Base-by-base conservation (phyloP, 2,113 vertebrate species). In the Pelusios castaneus region DNA sequence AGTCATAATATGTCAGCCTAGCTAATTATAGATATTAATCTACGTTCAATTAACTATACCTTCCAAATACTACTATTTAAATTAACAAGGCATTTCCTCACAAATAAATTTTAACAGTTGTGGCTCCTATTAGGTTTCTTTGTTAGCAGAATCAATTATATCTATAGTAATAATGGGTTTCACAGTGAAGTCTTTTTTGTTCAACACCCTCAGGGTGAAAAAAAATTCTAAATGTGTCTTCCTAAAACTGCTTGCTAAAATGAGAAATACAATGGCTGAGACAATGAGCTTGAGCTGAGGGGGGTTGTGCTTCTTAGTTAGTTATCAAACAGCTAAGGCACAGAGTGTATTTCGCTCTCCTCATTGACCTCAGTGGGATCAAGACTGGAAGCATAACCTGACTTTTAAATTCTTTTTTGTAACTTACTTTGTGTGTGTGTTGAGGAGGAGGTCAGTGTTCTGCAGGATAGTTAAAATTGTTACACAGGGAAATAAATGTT, bases 1-100 rank as follows among this genome's bases (percentile, higher is more conserved):
- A 94, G 31, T 63, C n/a, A 82, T 8, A 63, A 34, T 58, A 3
- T 89, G 31, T 83, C 51, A 89, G 31, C 5, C 41, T 77, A 83
- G 87, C 34, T 90, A 94, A 90, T 52, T 88, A 78, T 75, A 85
- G 78, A 81, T 55, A 70, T 60, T 60, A 84, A 80, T 89, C 22
- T 54, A 51, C 76, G 82, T 54, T 85, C 34, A 55, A 75, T 43
- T 3, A 5, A 56, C 55, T 21, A 22, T 8, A 51, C 47, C 27
- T 60, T 84, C 75, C 49, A 79, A 75, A 75, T 79, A 56, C 52
- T 54, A 41, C 83, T 85, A 43, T 85, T 52, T 73, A 73, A 73
- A 73, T 84, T 75, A 85, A 43, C 16, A 38, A 49, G 17, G 6
- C 3, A 75, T 85, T 75, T 52, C 38, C 43, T 55, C n/a, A 45